These are phyloP conservation scores for Orthonevra nobilis DNA, from an alignment of 2,888 invertebrate species.

Conservation along the genomic window DNA sequence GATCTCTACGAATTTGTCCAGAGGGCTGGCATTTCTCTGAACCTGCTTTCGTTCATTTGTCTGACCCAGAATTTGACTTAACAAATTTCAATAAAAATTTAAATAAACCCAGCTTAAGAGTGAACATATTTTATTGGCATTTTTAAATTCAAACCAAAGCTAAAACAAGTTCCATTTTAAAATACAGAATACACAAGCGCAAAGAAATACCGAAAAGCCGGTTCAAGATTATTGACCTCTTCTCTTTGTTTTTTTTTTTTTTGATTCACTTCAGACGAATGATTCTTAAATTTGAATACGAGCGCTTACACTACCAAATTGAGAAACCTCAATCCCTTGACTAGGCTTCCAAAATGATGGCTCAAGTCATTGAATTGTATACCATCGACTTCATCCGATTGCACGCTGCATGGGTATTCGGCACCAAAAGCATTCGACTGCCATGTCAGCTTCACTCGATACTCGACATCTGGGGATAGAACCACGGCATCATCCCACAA, in stretches of 20 bases:
- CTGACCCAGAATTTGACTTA: slow-evolving; percentile 4
- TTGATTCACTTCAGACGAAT: slow-evolving; percentile 18
- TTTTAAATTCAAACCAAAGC: background rate
- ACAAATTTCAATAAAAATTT: background rate
- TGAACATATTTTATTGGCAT: slow-evolving; percentile 3
- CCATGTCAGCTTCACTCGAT: slow-evolving; percentile 77
- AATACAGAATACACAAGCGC: background rate
- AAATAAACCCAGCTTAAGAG: background rate
- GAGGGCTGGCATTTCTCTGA: too few species aligned
- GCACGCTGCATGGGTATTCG: slow-evolving; percentile 79
- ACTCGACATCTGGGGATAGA: slow-evolving; percentile 76
- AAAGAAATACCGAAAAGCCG: slow-evolving; percentile 20
- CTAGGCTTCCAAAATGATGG: slow-evolving; percentile 76
- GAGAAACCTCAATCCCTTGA: slow-evolving; percentile 77
- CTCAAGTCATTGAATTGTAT: slow-evolving; percentile 76
- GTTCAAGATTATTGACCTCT: slow-evolving; percentile 74
- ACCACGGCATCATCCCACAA: slow-evolving; percentile 75
- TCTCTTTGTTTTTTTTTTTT: slow-evolving; percentile 26
- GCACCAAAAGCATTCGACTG: slow-evolving; percentile 75
- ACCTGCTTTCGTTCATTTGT: background rate
- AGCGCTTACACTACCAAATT: slow-evolving; percentile 73
- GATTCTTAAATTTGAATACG: slow-evolving; percentile 14
- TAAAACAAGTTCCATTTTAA: slow-evolving; percentile 31
- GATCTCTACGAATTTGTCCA: too few species aligned
- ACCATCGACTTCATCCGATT: slow-evolving; percentile 75